Evolutionary conservation across 2,888 invertebrate species (phyloP).

Genomic region (Branchipolynoe longqiensis): DNA sequence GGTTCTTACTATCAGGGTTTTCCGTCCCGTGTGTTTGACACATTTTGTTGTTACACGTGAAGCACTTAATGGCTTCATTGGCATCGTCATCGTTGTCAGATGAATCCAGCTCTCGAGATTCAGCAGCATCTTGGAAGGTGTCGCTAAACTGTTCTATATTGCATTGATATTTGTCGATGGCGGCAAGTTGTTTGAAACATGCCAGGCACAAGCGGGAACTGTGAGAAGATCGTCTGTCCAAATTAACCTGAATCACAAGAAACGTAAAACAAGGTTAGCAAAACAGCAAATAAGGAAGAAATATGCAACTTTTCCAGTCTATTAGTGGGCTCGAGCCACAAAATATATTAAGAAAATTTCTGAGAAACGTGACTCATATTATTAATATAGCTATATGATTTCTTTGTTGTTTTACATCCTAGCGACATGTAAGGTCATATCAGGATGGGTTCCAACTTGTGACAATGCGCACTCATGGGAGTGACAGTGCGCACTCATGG

Average conservation of each 20-base stretch:
- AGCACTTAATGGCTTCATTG: neutral
- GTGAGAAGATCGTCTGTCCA: neutral
- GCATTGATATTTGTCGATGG: conserved; percentile 31
- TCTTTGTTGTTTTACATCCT: too few relatives aligned
- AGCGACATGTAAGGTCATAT: too few relatives aligned
- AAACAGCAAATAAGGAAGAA: too few relatives aligned
- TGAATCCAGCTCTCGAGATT: neutral
- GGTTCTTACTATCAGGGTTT: neutral
- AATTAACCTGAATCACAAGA: neutral
- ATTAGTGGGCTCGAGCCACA: too few relatives aligned
- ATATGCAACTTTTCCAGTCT: too few relatives aligned
- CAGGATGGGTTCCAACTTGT: too few relatives aligned
- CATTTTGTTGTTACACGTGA: neutral
- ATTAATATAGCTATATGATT: too few relatives aligned
- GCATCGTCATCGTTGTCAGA: neutral
- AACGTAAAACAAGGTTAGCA: too few relatives aligned
- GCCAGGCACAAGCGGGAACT: neutral
- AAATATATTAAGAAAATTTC: neutral
- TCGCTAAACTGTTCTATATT: conserved; percentile 18
- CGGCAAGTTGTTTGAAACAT: neutral
- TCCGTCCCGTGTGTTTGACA: neutral
- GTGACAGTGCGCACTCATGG: too few relatives aligned
- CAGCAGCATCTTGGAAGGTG: conserved; percentile 8
- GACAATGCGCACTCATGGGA: too few relatives aligned
- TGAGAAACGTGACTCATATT: neutral